Conservation (phyloP, 2,113 vertebrate species). For the Spea bombifrons region DNA sequence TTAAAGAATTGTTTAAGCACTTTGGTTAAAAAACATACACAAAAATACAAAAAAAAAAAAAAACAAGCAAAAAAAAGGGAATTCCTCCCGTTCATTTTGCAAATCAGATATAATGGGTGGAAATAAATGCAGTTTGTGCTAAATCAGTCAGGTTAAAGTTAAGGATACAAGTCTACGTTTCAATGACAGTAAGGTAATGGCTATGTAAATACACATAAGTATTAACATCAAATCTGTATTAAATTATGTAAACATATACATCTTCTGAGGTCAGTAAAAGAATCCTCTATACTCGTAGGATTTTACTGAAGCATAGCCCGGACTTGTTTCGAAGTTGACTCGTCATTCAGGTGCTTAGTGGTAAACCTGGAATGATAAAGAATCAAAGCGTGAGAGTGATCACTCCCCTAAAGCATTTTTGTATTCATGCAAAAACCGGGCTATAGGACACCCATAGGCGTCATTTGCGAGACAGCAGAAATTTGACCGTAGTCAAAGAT, state of each 20-base stretch:
- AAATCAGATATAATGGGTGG: constrained; percentile 68
- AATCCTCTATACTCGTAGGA: constrained; percentile 75
- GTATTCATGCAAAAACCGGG: too few species aligned
- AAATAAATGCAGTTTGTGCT: constrained; percentile 69
- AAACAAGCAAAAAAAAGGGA: constrained; percentile 39
- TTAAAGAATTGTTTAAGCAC: constrained; percentile 53
- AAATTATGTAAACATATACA: constrained; percentile 99
- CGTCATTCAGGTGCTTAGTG: constrained; percentile 98
- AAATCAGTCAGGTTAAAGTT: constrained; percentile 66
- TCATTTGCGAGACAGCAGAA: not conserved
- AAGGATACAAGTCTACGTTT: constrained; percentile 66
- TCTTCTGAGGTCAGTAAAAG: constrained; percentile 90
- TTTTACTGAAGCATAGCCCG: constrained; percentile 94
- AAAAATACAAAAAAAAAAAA: not conserved
- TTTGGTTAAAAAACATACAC: constrained; percentile 58
- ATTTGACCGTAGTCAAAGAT: too few species aligned
- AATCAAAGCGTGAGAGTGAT: not conserved
- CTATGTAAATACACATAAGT: constrained; percentile 89
- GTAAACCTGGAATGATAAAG: constrained; percentile 78
- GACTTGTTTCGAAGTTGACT: constrained; percentile 97
- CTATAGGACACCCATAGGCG: not conserved
- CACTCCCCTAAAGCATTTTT: too few species aligned
- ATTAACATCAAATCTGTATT: constrained; percentile 93
- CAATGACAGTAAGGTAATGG: constrained; percentile 75
- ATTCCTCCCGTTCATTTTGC: constrained; percentile 50